These are phyloP conservation scores for Cydia strobilella DNA, from an alignment of 1,140 invertebrate species.

Conservation along the genomic window DNA sequence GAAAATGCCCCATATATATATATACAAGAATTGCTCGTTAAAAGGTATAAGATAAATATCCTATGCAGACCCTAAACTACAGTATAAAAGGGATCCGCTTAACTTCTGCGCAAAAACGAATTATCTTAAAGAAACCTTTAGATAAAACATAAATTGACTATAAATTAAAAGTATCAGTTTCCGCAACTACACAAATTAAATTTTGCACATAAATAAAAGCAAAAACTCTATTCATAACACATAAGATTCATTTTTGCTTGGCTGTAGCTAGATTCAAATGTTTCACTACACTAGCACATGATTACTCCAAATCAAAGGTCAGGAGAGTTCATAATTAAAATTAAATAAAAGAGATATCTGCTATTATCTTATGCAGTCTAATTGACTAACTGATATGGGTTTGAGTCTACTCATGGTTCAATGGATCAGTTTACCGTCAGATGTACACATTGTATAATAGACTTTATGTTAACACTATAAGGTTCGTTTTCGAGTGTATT, in stretches of 20 bases:
- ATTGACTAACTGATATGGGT: background rate
- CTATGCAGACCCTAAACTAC: no score
- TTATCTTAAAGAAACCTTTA: background rate
- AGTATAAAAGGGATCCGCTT: no score
- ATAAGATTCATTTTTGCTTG: slow-evolving; percentile 3
- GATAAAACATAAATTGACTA: background rate
- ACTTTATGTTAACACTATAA: background rate
- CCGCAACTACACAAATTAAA: background rate
- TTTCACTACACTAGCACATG: slow-evolving; percentile 17
- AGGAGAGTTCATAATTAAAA: slow-evolving; percentile 24
- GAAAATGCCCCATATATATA: no score
- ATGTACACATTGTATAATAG: background rate
- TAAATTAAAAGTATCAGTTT: background rate
- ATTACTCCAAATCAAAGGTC: slow-evolving; percentile 20
- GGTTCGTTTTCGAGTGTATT: background rate
- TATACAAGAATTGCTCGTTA: no score
- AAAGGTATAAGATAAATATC: no score
- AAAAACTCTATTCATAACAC: background rate
- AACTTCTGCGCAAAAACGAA: background rate
- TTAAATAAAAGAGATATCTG: background rate
- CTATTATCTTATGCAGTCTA: background rate
- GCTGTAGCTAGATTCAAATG: background rate
- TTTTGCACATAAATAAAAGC: background rate
- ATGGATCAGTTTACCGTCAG: background rate
- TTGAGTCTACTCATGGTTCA: background rate